Percentiles rank a stretch among this genome's conserved stretches.
Evolutionary conservation across 2,113 vertebrate genomes (phyloP).

Genomic region (Brachypteracias leptosomus): DNA sequence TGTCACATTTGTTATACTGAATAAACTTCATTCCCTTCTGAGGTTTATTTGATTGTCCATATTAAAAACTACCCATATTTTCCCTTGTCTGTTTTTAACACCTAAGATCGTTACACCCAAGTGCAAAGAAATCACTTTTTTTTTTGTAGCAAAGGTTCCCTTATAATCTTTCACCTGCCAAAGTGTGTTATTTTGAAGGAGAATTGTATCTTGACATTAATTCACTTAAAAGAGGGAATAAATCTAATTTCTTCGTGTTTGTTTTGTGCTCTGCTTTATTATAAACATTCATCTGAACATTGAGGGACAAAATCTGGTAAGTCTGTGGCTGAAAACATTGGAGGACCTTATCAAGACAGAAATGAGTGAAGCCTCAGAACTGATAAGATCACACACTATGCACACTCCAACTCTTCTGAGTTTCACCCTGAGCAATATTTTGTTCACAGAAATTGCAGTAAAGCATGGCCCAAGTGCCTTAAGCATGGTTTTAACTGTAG

Average conservation of each 20-base stretch:
- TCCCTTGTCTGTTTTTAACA: neutral
- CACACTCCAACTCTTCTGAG: neutral
- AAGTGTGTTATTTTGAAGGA: neutral
- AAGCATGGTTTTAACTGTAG: neutral
- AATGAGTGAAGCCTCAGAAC: neutral
- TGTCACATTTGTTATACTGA: neutral
- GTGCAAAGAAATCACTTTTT: neutral
- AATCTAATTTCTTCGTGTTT: neutral
- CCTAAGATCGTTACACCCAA: neutral
- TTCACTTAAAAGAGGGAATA: neutral
- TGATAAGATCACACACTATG: neutral
- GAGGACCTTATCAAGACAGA: neutral
- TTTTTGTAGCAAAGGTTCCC: neutral
- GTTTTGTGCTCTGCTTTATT: neutral
- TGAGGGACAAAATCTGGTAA: neutral
- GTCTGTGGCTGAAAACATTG: neutral
- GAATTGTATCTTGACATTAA: neutral
- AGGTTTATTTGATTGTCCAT: neutral
- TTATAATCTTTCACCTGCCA: neutral
- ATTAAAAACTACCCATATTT: neutral
- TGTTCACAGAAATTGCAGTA: neutral
- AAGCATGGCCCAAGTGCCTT: neutral
- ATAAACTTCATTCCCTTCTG: neutral
- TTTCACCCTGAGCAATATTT: neutral
- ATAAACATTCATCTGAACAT: neutral